Percentiles rank a stretch among this genome's conserved stretches.
These are phyloP conservation scores for Stegodyphus mimosarum DNA, from an alignment of 1,140 invertebrate genomes.

Conservation along the genomic window DNA sequence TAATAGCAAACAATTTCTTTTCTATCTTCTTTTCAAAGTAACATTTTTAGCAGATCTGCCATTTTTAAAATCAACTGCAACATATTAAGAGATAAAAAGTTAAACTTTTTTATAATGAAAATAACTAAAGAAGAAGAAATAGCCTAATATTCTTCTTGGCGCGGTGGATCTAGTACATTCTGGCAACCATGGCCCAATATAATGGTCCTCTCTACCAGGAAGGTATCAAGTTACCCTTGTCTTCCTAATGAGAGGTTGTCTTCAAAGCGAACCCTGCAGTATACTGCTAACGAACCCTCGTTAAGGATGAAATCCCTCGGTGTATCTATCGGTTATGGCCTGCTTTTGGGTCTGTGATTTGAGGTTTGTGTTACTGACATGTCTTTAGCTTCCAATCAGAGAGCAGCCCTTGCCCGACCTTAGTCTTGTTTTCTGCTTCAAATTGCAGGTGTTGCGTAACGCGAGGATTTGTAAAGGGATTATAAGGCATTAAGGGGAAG, in stretches of 20 bases:
- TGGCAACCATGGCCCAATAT: conserved; percentile 19
- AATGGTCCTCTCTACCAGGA: conserved; percentile 18
- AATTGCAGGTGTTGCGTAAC: conserved; percentile 37
- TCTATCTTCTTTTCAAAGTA: too few relatives aligned
- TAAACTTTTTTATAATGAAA: too few relatives aligned
- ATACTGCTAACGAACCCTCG: conserved; percentile 45
- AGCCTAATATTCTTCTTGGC: too few relatives aligned
- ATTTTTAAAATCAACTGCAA: too few relatives aligned
- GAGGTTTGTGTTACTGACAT: conserved; percentile 54
- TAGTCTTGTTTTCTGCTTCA: conserved; percentile 5
- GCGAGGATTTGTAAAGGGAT: conserved; percentile 20
- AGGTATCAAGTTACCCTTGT: conserved; percentile 49
- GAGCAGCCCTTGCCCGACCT: too few relatives aligned
- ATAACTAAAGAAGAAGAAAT: too few relatives aligned
- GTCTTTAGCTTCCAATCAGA: conserved; percentile 38
- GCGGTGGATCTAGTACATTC: background rate
- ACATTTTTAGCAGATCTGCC: too few relatives aligned
- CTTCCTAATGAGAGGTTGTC: conserved; percentile 56
- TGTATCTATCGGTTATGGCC: too few relatives aligned
- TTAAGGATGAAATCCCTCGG: background rate
- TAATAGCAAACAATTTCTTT: too few relatives aligned
- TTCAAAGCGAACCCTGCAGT: conserved; percentile 16
- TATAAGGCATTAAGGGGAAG: conserved; percentile 24
- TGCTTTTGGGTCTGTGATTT: conserved; percentile 12
- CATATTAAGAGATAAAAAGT: too few relatives aligned